Base-by-base conservation (phyloP, 2,797 vertebrate species). In the Buceros bicornis region DNA sequence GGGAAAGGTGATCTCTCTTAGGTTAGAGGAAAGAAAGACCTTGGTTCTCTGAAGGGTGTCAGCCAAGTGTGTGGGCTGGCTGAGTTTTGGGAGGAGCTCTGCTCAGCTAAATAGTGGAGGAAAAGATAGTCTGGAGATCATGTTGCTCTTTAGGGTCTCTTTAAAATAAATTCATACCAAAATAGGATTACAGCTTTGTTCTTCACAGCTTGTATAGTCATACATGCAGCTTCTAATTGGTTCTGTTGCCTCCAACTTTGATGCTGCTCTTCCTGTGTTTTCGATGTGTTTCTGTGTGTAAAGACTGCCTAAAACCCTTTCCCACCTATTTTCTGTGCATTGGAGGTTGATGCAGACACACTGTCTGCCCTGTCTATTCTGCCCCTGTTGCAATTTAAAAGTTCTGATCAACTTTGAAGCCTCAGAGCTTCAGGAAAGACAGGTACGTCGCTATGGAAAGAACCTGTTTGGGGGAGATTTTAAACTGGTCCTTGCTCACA, bases 1-100 rank as follows among this genome's bases (percentile, higher is more conserved):
- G 64, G 53, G 83, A 96, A 70, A 71, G 78, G 73, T 80, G 81
- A 94, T 94, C 20, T 69, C 57, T 92, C 53, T 47, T 62, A 58
- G 43, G 57, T 43, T 72, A 67, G 51, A 82, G 83, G 61, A 71
- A 26, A 65, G 60, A 54, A 6, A 64, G 54, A 43, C 48, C 22
- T 28, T 87, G 29, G 40, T 82, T 84, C 73, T 96, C 73, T 67
- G 83, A 56, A 53, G 86, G 20, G 22, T 92, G 78, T 70, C 83
- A 77, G 78, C 74, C 90, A 70, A 87, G 56, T 89, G 78, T 93
- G 70, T 95, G 95, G 83, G 81, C 90, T 96, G 35, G 47, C 40
- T 82, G 53, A 89, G 40, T 89, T 92, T 3, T 72, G 40, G 54
- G 61, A 78, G 60, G 31, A 77, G 43, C 21, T 33, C 79, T 64